Evolutionary conservation across 2,797 vertebrate species (phyloP).

Genomic region (Sebastes nivosus): DNA sequence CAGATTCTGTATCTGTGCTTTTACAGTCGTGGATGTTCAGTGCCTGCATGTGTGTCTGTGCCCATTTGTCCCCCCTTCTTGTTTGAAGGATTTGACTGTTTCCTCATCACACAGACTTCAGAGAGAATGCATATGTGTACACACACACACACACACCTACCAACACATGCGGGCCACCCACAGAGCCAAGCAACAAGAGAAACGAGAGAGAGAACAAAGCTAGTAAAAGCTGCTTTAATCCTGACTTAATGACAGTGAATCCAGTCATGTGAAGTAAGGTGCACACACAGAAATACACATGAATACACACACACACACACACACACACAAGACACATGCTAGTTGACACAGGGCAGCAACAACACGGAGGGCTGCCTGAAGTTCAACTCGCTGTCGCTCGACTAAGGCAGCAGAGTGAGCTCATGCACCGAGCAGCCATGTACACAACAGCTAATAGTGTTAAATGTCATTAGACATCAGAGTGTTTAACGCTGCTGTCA

Average conservation of each 20-base stretch:
- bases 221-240: conserved; percentile 63
- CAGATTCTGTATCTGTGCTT: conserved; percentile 10
- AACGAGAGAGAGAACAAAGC: conserved; percentile 50
- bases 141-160: conserved; percentile 2
- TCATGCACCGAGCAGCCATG: conserved; percentile 27
- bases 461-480: conserved; percentile 64
- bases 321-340: neutral
- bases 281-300: conserved; percentile 16
- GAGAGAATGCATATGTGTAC: neutral
- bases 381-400: conserved; percentile 20
- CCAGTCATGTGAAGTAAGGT: conserved; percentile 19
- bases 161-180: conserved; percentile 36
- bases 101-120: conserved; percentile 34
- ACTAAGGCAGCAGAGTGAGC: conserved; percentile 27
- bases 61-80: neutral
- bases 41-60: neutral
- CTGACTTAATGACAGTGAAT: conserved; percentile 52
- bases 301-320: neutral
- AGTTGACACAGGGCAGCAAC: conserved; percentile 30
- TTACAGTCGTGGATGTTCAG: neutral
- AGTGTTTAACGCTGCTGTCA: conserved; percentile 57
- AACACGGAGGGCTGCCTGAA: conserved; percentile 24
- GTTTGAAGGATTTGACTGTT: conserved; percentile 21
- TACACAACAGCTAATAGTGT: conserved; percentile 55
- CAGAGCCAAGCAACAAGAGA: conserved; percentile 20